These are phyloP conservation scores for Drosophila hawaiiensis DNA, from an alignment of 2,888 invertebrate genomes.

Conservation along the genomic window DNA sequence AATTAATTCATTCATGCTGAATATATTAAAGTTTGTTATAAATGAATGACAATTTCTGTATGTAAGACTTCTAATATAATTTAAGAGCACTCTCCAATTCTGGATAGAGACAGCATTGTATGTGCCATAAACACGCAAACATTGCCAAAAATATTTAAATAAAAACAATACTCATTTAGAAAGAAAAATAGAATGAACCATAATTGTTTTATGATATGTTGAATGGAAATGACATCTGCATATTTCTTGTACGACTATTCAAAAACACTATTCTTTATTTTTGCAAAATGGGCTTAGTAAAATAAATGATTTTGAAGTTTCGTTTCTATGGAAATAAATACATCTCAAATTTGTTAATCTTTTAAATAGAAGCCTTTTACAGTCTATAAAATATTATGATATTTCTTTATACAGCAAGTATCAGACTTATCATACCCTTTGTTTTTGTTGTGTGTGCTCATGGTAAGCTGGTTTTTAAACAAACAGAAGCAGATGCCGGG, in stretches of 20 bases:
- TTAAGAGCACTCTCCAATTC: background rate
- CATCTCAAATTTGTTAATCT: background rate
- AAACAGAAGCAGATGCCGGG: conserved; percentile 32
- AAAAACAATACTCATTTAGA: background rate
- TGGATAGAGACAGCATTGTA: background rate
- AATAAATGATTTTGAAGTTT: background rate
- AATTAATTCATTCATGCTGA: background rate
- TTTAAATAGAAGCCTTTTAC: background rate
- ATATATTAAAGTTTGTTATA: background rate
- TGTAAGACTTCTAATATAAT: background rate
- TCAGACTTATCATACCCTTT: background rate
- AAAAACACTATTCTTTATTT: conserved; percentile 6
- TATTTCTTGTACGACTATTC: background rate
- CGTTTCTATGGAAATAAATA: background rate
- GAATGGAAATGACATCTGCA: conserved; percentile 29
- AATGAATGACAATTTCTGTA: background rate
- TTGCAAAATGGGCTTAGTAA: background rate
- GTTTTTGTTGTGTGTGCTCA: background rate
- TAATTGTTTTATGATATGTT: background rate
- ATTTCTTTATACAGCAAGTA: too few relatives aligned
- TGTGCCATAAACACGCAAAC: background rate
- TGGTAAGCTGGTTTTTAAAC: conserved; percentile 20
- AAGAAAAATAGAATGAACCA: conserved; percentile 10
- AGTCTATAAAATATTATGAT: background rate
- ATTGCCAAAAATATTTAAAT: background rate